phyloP scores from a whole-genome alignment of 2,113 vertebrate species.

The Lynx canadensis region DNA sequence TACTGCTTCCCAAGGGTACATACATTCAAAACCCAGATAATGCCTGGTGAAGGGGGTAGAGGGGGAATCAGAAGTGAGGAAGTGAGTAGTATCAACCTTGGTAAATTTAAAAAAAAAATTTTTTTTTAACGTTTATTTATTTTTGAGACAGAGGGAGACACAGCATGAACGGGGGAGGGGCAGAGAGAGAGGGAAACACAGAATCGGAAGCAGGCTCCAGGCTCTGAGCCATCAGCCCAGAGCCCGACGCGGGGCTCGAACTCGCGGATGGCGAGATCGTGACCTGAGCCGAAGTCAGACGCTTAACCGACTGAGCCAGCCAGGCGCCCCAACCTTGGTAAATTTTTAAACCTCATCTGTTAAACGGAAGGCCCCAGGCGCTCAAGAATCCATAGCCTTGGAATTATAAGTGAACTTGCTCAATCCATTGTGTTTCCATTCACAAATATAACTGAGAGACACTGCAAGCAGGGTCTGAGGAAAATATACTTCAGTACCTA shows the following conservation, averaged over 20 bases:
- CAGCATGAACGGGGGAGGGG: too few relatives aligned
- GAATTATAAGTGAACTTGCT: neutral
- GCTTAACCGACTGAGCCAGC: too few relatives aligned
- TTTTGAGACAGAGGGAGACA: too few relatives aligned
- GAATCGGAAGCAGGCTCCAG: too few relatives aligned
- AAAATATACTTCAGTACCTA: neutral
- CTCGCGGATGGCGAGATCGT: too few relatives aligned
- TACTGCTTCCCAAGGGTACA: neutral
- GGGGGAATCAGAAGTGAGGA: neutral
- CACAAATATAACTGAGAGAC: neutral
- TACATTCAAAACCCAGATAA: neutral
- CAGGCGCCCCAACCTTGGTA: neutral
- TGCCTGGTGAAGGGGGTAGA: neutral
- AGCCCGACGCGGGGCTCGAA: too few relatives aligned
- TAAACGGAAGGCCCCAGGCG: neutral
- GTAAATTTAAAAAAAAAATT: neutral
- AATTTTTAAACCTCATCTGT: neutral
- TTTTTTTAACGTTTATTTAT: too few relatives aligned
- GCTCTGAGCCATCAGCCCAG: too few relatives aligned
- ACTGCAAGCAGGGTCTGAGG: neutral
- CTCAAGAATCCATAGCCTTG: neutral
- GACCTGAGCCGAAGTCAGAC: too few relatives aligned
- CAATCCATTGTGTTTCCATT: neutral
- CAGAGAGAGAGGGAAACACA: too few relatives aligned
- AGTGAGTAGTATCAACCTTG: neutral